Conservation (phyloP, 2,888 invertebrate genomes). For the Morpho helenor region DNA sequence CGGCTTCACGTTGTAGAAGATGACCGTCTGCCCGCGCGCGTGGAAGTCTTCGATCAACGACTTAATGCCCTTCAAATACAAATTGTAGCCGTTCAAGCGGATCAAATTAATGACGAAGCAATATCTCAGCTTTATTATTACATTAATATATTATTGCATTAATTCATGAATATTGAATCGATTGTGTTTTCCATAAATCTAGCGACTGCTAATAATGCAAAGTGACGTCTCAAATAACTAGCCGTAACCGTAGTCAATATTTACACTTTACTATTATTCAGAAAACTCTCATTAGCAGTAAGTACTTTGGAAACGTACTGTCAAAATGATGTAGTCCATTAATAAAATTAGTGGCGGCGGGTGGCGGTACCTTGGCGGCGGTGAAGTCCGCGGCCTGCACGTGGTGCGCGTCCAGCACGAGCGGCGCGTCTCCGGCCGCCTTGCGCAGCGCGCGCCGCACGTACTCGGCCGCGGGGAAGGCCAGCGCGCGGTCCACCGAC, state of each 20-base stretch:
- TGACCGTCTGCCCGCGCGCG: conserved; percentile 82
- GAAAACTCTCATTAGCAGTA: no score
- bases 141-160: no score
- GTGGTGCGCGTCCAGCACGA: conserved; percentile 90
- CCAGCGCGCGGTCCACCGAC: conserved; percentile 84
- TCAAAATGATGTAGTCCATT: no score
- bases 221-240: no score
- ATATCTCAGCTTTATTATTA: no score
- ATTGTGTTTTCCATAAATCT: no score
- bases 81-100: not conserved
- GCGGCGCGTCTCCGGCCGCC: conserved; percentile 81
- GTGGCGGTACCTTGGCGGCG: conserved; percentile 82
- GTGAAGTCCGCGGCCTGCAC: conserved; percentile 90
- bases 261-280: no score
- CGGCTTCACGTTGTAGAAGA: conserved; percentile 87
- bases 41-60: conserved; percentile 85
- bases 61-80: conserved; percentile 81
- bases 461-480: conserved; percentile 91
- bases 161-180: no score
- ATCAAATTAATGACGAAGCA: not conserved
- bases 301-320: no score
- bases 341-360: no score
- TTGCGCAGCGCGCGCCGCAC: conserved; percentile 86
- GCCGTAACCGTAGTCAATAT: no score
- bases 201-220: no score